Evolutionary conservation across 2,113 vertebrate genomes (phyloP).

Genomic region (Hymenochirus boettgeri): DNA sequence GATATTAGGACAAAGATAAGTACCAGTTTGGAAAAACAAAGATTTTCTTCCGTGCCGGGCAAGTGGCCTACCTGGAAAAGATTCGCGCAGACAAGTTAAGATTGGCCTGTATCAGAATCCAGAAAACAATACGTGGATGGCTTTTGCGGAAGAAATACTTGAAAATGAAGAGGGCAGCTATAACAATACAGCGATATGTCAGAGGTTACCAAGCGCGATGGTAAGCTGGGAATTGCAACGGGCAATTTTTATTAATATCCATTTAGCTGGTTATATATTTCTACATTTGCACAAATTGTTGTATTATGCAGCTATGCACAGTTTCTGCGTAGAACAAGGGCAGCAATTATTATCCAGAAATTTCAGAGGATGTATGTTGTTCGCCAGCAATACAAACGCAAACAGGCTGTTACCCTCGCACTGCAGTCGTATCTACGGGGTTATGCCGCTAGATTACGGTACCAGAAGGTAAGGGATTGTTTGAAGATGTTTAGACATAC

Average conservation of each 20-base stretch:
- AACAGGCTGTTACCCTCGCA: conserved; percentile 69
- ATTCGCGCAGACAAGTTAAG: conserved; percentile 91
- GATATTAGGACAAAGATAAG: conserved; percentile 90
- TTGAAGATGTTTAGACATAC: too few relatives aligned
- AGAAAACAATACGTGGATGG: conserved; percentile 96
- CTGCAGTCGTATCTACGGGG: conserved; percentile 88
- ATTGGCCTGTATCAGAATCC: conserved; percentile 92
- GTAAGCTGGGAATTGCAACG: conserved; percentile 73
- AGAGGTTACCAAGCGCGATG: conserved; percentile 92
- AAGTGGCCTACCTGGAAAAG: conserved; percentile 96
- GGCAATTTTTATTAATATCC: too few relatives aligned
- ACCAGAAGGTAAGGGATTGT: conserved; percentile 69
- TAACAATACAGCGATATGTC: conserved; percentile 87
- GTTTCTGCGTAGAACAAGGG: conserved; percentile 83
- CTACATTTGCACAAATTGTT: background rate
- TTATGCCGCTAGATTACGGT: conserved; percentile 82
- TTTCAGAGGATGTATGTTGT: conserved; percentile 83
- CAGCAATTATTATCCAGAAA: conserved; percentile 86
- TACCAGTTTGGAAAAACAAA: conserved; percentile 99
- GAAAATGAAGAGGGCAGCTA: conserved; percentile 79
- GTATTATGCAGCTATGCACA: conserved; percentile 70
- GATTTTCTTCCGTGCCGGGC: conserved; percentile 97
- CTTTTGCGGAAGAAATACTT: conserved; percentile 89
- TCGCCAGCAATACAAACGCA: conserved; percentile 69
- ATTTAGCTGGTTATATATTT: background rate